Percentiles rank a stretch among this genome's conserved stretches.
These are phyloP conservation scores for Elephantulus edwardii DNA, from an alignment of 2,113 vertebrate genomes.

Conservation along the genomic window DNA sequence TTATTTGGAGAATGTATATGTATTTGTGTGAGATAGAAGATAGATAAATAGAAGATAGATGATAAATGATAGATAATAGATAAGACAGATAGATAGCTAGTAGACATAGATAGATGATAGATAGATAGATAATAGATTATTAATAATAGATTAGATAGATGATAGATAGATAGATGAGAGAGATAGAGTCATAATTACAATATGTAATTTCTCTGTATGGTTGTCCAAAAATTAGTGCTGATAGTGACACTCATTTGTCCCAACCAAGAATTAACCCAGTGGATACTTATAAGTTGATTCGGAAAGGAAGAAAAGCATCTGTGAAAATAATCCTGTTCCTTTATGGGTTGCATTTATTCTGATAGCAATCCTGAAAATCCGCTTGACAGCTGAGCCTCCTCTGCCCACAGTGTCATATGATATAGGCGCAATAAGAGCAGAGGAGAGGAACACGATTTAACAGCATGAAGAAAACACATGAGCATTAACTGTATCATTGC, in stretches of 20 bases:
- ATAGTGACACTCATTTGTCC: too few relatives aligned
- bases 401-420: slow-evolving; percentile 53
- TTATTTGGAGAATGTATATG: too few relatives aligned
- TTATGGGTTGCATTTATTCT: not conserved
- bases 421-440: slow-evolving; percentile 36
- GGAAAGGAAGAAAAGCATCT: slow-evolving; percentile 41
- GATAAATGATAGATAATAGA: too few relatives aligned
- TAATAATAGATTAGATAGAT: too few relatives aligned
- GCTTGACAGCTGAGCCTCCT: not conserved
- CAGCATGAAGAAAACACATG: slow-evolving; percentile 75
- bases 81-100: too few relatives aligned
- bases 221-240: not conserved
- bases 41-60: too few relatives aligned
- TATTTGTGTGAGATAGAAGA: too few relatives aligned
- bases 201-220: not conserved
- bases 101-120: too few relatives aligned
- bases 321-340: slow-evolving; percentile 49
- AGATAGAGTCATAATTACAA: too few relatives aligned
- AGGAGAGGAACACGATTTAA: slow-evolving; percentile 69
- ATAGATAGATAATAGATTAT: too few relatives aligned
- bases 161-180: too few relatives aligned
- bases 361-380: slow-evolving; percentile 26
- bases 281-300: not conserved
- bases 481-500: slow-evolving; percentile 78
- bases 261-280: too few relatives aligned